These are phyloP conservation scores for Coelinius sp. DNA, from an alignment of 2,888 invertebrate genomes.

Conservation along the genomic window DNA sequence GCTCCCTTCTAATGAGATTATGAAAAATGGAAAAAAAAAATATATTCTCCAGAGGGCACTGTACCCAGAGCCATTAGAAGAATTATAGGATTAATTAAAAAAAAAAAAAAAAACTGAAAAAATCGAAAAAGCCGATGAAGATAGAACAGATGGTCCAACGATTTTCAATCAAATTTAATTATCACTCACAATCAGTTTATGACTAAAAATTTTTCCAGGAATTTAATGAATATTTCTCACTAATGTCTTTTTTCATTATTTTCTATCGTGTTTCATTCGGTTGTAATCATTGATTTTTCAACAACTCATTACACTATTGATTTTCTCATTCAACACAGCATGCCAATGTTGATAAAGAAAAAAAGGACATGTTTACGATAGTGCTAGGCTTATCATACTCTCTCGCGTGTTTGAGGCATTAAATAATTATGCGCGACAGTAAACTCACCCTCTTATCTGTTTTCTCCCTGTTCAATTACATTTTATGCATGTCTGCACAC, in stretches of 20 bases:
- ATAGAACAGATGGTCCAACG: slow-evolving; percentile 4
- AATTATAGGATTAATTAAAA: slow-evolving; percentile 10
- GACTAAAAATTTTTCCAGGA: neutral
- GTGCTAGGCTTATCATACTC: slow-evolving; percentile 38
- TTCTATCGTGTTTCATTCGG: neutral
- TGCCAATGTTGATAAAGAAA: slow-evolving; percentile 27
- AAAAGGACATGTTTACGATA: slow-evolving; percentile 35
- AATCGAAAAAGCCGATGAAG: neutral
- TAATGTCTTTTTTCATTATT: neutral
- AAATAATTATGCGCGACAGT: slow-evolving; percentile 39
- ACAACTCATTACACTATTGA: slow-evolving; percentile 3
- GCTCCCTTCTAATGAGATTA: too few species aligned
- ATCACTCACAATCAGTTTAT: neutral
- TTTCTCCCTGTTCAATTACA: slow-evolving; percentile 48
- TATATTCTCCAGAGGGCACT: too few species aligned
- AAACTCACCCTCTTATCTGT: slow-evolving; percentile 41
- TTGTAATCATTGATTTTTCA: neutral
- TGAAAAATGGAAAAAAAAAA: too few species aligned
- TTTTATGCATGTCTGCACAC: slow-evolving; percentile 45
- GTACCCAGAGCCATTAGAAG: neutral
- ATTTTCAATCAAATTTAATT: slow-evolving; percentile 8
- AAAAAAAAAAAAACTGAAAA: neutral
- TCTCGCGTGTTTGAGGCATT: slow-evolving; percentile 44
- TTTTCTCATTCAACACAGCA: slow-evolving; percentile 19
- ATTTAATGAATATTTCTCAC: too few species aligned